Conservation (phyloP, 1,140 invertebrate species). For the Aethina tumida region DNA sequence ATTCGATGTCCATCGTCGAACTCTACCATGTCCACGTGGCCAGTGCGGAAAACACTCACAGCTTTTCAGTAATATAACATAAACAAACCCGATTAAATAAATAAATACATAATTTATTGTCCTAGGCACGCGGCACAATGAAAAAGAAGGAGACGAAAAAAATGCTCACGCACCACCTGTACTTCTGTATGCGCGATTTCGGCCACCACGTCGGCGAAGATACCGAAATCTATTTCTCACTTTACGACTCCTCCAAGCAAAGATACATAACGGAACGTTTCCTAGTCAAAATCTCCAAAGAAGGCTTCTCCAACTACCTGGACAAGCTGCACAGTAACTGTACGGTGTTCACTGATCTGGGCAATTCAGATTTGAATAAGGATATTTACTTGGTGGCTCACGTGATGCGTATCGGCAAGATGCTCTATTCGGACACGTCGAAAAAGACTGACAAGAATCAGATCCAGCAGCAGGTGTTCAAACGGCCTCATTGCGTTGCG, state of each 20-base stretch:
- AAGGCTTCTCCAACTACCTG: slow-evolving; percentile 81
- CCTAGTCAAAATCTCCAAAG: slow-evolving; percentile 76
- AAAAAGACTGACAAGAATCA: slow-evolving; percentile 48
- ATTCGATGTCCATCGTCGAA: slow-evolving; percentile 77
- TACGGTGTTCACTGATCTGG: slow-evolving; percentile 76
- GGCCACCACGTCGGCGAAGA: slow-evolving; percentile 78
- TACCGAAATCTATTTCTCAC: slow-evolving; percentile 76
- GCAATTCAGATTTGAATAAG: slow-evolving; percentile 66
- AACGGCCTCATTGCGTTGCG: slow-evolving; percentile 74
- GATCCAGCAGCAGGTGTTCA: slow-evolving; percentile 47
- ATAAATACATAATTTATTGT: background rate
- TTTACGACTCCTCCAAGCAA: slow-evolving; percentile 68
- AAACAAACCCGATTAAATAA: background rate
- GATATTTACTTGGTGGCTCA: slow-evolving; percentile 82
- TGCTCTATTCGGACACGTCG: slow-evolving; percentile 72
- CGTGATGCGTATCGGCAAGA: slow-evolving; percentile 78
- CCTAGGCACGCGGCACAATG: slow-evolving; percentile 31
- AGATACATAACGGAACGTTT: slow-evolving; percentile 76
- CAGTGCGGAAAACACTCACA: slow-evolving; percentile 69
- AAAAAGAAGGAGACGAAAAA: slow-evolving; percentile 52
- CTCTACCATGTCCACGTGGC: slow-evolving; percentile 79
- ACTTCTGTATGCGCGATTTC: slow-evolving; percentile 82
- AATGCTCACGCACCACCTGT: slow-evolving; percentile 69
- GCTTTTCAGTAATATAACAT: slow-evolving; percentile 51
- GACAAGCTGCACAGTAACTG: slow-evolving; percentile 81